Evolutionary conservation across 2,113 vertebrate species (phyloP).

Genomic region (Psittacara wagleri): DNA sequence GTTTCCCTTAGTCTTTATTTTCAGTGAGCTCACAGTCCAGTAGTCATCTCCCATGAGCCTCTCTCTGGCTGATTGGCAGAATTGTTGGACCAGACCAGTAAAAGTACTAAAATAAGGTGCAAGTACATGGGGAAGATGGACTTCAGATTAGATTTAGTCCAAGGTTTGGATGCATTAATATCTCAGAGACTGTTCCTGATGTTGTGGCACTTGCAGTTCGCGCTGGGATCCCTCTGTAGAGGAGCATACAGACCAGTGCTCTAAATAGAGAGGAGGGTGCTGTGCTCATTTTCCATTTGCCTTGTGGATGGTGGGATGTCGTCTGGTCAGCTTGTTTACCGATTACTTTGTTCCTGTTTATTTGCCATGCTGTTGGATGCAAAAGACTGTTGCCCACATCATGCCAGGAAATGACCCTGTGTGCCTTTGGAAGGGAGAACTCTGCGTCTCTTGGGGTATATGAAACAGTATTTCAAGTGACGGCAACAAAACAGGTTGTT

Average conservation of each 20-base stretch:
- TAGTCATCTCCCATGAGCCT: not conserved
- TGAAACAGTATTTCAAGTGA: not conserved
- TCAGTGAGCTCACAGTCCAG: not conserved
- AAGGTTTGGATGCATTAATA: not conserved
- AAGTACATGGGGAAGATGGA: not conserved
- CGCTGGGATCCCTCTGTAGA: not conserved
- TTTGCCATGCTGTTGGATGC: not conserved
- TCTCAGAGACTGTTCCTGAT: not conserved
- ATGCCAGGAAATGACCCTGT: not conserved
- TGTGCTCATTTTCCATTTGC: not conserved
- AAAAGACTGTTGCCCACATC: not conserved
- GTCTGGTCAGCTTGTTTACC: not conserved
- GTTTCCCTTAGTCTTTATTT: not conserved
- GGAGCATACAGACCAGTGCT: not conserved
- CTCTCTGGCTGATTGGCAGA: not conserved
- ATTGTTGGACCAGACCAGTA: not conserved
- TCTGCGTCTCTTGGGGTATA: not conserved
- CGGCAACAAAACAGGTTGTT: not conserved
- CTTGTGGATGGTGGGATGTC: not conserved
- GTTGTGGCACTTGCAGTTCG: not conserved
- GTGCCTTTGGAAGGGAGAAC: not conserved
- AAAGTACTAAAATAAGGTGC: not conserved
- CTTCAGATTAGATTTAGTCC: not conserved
- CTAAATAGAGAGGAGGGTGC: not conserved
- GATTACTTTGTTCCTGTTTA: not conserved